phyloP scores from a whole-genome alignment of 2,113 vertebrate species.

The Bathybates hornii region DNA sequence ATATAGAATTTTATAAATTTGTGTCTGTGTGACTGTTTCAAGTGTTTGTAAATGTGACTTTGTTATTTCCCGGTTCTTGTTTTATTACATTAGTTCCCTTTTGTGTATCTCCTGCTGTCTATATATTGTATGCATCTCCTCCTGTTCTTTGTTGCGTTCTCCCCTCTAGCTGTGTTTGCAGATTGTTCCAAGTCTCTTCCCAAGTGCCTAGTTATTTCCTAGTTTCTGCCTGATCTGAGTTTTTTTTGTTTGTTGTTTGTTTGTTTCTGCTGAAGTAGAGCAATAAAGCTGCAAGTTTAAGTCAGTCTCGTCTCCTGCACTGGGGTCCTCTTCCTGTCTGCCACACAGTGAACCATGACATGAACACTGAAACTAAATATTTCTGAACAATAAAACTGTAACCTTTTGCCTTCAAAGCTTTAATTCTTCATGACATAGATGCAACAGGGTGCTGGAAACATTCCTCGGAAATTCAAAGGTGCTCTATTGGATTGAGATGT shows the following conservation, averaged over 20 bases:
- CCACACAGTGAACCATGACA: neutral
- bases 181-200: neutral
- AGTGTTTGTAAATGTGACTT: neutral
- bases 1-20: neutral
- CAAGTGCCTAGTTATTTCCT: neutral
- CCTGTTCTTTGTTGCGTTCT: neutral
- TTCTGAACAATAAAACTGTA: neutral
- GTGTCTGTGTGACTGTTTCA: neutral
- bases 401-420: neutral
- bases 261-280: neutral
- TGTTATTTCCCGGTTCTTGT: neutral
- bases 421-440: neutral
- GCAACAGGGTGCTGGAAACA: neutral
- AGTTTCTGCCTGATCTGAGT: neutral
- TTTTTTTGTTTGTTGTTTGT: neutral
- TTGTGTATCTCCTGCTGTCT: neutral
- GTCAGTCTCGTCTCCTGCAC: neutral
- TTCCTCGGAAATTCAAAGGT: neutral
- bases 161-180: neutral
- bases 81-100: neutral
- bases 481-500: neutral
- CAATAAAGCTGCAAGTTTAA: neutral
- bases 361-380: neutral
- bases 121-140: neutral
- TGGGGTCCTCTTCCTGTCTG: neutral